Percentiles rank a stretch among this genome's conserved stretches.
These are phyloP conservation scores for Parasteatoda tepidariorum DNA, from an alignment of 1,140 invertebrate genomes.

Conservation along the genomic window DNA sequence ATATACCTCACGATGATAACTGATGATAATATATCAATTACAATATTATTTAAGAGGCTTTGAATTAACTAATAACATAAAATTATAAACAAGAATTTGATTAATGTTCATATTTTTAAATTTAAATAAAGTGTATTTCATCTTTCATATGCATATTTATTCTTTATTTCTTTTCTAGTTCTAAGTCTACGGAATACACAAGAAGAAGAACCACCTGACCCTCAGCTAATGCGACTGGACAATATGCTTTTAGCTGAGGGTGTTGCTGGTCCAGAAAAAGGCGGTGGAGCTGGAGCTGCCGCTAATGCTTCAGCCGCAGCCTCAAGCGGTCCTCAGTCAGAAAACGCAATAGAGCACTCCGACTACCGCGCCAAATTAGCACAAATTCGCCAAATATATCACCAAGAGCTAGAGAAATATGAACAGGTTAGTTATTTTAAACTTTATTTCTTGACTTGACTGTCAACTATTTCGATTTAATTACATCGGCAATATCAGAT, in stretches of 20 bases:
- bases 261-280: conserved; percentile 97
- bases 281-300: conserved; percentile 90
- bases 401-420: conserved; percentile 99
- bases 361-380: conserved; percentile 98
- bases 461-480: too few species aligned
- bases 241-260: conserved; percentile 99
- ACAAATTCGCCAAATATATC: conserved; percentile 99
- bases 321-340: conserved; percentile 78
- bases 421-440: conserved; percentile 80
- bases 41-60: too few species aligned
- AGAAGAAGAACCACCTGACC: conserved; percentile 98
- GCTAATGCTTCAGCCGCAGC: conserved; percentile 89
- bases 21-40: too few species aligned
- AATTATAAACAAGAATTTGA: too few species aligned
- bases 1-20: too few species aligned
- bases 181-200: conserved; percentile 95
- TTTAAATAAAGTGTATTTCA: too few species aligned
- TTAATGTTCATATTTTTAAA: too few species aligned
- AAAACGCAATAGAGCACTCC: conserved; percentile 98
- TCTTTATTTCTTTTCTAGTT: conserved; percentile 79
- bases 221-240: conserved; percentile 97
- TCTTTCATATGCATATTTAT: too few species aligned
- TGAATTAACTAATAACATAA: too few species aligned
- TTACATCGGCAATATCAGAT: too few species aligned
- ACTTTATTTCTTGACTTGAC: too few species aligned